Base-by-base conservation (phyloP, 2,113 vertebrate species). In the Hyperopisus bebe region DNA sequence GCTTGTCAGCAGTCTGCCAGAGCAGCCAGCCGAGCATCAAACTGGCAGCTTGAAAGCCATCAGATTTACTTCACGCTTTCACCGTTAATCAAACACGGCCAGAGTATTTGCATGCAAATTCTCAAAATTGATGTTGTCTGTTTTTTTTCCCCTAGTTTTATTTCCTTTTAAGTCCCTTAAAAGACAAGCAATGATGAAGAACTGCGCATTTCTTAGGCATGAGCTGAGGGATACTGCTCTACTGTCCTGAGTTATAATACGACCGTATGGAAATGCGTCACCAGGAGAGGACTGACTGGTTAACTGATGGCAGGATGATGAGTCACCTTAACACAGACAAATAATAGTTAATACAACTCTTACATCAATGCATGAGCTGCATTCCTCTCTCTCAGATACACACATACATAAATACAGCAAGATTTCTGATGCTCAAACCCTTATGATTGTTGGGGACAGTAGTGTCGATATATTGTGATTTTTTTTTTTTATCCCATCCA, bases 101-200 rank as follows among this genome's bases (percentile, higher is more conserved):
- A 35, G 80, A 84, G 51, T 47, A 39, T 89, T 24, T 62, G 80
- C 89, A 85, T 84, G 51, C 53, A 85, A 44, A 89, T 84, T 84
- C 53, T 44, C 53, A 80, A 84, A 89, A 42, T 35, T 42, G 88
- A 82, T 50, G 47, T 70, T 10, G 62, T 70, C 88, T 80, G 24
- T 53, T 51, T 82, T 89, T 17, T 62, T 51, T 27, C 44, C 46
- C 9, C 24, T 31, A 80, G n/a, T 27, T 66, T 70, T 70, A 27
- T 13, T 70, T 70, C 62, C 82, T 44, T 89, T 48, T 50, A 89
- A 15, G 44, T 55, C 13, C 50, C 48, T 39, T 39, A 39, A 27
- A 83, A 17, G 17, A 53, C 77, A 31, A 35, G 35, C 27, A 46
- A 35, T 39, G 70, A 21, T 86, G 74, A 35, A 80, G 31, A 80